A percentile compares a stretch with the other conserved stretches of the same genome.
These are phyloP conservation scores for Ibidorhyncha struthersii DNA, from an alignment of 2,113 vertebrate genomes.

Conservation along the genomic window DNA sequence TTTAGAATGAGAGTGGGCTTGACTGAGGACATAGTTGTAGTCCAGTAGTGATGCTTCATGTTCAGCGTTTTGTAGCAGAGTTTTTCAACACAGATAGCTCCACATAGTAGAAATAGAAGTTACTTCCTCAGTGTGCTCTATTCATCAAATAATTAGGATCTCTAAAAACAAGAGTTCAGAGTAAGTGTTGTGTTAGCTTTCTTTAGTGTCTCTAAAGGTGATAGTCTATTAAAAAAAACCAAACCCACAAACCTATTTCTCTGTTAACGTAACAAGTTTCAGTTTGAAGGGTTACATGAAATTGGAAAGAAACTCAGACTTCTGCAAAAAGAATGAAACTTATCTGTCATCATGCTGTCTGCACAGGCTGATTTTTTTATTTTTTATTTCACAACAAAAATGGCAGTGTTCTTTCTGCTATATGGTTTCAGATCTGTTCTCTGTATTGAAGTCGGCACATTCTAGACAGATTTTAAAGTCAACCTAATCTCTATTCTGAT, in stretches of 20 bases:
- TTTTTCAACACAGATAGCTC: background rate
- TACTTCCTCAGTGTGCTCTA: background rate
- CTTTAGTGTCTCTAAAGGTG: background rate
- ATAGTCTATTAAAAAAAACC: background rate
- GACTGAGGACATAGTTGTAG: background rate
- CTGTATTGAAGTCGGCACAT: background rate
- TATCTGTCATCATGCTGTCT: background rate
- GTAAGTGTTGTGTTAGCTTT: background rate
- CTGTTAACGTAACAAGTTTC: background rate
- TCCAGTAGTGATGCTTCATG: background rate
- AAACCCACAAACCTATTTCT: background rate
- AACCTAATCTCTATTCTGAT: background rate
- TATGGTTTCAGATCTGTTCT: background rate
- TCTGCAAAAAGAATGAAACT: background rate
- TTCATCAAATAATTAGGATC: background rate
- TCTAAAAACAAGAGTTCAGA: background rate
- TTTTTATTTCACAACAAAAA: background rate
- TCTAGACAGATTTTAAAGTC: background rate
- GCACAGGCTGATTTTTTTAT: background rate
- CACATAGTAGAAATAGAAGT: background rate
- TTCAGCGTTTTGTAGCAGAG: background rate
- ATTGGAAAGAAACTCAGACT: background rate
- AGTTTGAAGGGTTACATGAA: background rate
- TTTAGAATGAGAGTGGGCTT: background rate
- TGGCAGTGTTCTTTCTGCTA: background rate